phyloP scores from a whole-genome alignment of 2,113 vertebrate species.

The Lycocorax pyrrhopterus region DNA sequence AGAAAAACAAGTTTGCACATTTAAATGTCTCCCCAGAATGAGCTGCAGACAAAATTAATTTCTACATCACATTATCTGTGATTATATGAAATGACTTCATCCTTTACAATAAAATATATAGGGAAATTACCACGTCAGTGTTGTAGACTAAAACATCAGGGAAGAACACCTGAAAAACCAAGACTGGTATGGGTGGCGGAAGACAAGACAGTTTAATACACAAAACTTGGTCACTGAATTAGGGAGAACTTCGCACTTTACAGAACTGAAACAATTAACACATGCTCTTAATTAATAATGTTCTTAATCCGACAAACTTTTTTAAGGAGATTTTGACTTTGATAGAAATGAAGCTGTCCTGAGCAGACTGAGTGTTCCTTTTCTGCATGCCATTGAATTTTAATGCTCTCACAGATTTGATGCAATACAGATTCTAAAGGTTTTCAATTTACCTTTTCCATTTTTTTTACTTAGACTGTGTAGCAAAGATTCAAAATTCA shows the following conservation, averaged over 20 bases:
- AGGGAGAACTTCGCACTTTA: not conserved
- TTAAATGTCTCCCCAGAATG: not conserved
- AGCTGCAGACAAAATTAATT: not conserved
- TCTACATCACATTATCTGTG: not conserved
- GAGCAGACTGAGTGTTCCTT: slow-evolving; percentile 11
- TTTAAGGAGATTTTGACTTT: slow-evolving; percentile 50
- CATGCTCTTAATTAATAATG: not conserved
- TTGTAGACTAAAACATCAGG: not conserved
- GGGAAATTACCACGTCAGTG: not conserved
- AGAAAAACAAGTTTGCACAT: not conserved
- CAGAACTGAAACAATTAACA: not conserved
- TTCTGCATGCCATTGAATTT: not conserved
- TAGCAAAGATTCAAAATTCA: not conserved
- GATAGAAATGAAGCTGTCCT: slow-evolving; percentile 5
- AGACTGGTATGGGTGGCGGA: not conserved
- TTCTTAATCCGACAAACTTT: slow-evolving; percentile 20
- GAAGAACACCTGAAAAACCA: not conserved
- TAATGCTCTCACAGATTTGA: not conserved
- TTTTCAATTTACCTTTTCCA: not conserved
- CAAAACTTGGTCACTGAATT: not conserved
- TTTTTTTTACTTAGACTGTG: not conserved
- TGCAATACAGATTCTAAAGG: not conserved
- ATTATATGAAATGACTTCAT: not conserved
- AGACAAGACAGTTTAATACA: not conserved
- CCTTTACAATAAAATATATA: not conserved